Percentiles rank a stretch among this genome's conserved stretches.
Evolutionary conservation across 1,140 invertebrate genomes (phyloP).

Genomic region (Homarus americanus): DNA sequence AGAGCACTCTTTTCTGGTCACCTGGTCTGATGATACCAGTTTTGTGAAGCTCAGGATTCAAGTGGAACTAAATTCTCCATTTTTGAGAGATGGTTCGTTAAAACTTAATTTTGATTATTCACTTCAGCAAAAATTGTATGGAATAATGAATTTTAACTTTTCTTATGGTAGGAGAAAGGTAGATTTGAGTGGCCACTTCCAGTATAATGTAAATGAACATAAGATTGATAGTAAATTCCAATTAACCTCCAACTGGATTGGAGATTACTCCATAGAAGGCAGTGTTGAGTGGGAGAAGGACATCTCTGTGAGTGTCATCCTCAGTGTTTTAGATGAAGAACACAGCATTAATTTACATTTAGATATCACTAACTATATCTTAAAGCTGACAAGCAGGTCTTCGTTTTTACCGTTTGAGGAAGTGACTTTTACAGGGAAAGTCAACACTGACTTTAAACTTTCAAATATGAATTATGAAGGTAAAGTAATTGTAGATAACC

Average conservation of each 20-base stretch:
- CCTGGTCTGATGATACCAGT: background rate
- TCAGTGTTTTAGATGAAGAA: background rate
- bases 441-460: conserved; percentile 9
- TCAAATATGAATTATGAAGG: conserved; percentile 3
- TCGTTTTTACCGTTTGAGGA: conserved; percentile 26
- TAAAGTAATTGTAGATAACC: conserved; percentile 22
- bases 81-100: conserved; percentile 8
- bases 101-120: background rate
- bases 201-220: background rate
- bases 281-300: conserved; percentile 34
- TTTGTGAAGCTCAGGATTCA: background rate
- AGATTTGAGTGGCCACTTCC: background rate
- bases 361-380: conserved; percentile 1
- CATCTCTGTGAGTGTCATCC: background rate
- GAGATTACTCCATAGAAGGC: background rate
- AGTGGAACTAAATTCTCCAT: conserved; percentile 24
- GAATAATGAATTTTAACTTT: background rate
- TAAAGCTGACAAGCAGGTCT: conserved; percentile 2
- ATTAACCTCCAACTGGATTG: conserved; percentile 14
- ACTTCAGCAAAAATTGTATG: background rate
- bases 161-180: conserved; percentile 20
- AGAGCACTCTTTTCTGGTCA: conserved; percentile 18
- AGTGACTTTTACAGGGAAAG: conserved; percentile 25
- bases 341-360: conserved; percentile 10
- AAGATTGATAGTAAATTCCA: background rate